A percentile compares a stretch with the other conserved stretches of the same genome.
Evolutionary conservation across 2,113 vertebrate species (phyloP).

Genomic region (Rhodinocichla rosea): DNA sequence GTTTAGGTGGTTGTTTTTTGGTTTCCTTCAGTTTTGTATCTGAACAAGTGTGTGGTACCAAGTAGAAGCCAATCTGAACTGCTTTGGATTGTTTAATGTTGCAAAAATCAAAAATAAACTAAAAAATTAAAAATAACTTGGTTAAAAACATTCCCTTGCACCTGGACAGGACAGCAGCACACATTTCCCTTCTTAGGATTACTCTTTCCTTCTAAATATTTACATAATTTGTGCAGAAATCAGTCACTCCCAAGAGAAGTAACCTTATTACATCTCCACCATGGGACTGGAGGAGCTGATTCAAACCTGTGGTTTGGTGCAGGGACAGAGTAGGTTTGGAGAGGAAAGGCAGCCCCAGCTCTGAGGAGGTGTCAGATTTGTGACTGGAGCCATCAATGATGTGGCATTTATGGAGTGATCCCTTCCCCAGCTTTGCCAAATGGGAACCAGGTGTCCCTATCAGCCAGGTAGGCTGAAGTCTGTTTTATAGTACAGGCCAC

Average conservation of each 20-base stretch:
- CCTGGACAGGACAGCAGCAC: background rate
- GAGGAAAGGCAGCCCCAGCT: background rate
- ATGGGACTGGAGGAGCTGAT: background rate
- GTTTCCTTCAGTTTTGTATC: background rate
- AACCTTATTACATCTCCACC: background rate
- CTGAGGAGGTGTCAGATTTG: background rate
- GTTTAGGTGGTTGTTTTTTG: background rate
- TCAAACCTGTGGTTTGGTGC: background rate
- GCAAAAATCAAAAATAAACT: background rate
- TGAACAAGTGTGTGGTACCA: background rate
- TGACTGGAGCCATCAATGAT: background rate
- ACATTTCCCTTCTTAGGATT: background rate
- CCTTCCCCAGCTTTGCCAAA: background rate
- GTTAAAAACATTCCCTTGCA: background rate
- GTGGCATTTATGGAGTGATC: rapidly evolving
- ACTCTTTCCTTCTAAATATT: background rate
- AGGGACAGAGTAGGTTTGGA: background rate
- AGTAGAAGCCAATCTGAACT: background rate
- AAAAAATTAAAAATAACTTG: background rate
- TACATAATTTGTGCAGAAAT: background rate
- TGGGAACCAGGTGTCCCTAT: background rate
- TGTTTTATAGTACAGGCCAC: background rate
- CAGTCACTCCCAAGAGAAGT: background rate
- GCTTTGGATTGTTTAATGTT: background rate
- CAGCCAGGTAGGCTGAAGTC: background rate